phyloP scores from a whole-genome alignment of 2,797 vertebrate genomes.

The Oryzias sinensis region DNA sequence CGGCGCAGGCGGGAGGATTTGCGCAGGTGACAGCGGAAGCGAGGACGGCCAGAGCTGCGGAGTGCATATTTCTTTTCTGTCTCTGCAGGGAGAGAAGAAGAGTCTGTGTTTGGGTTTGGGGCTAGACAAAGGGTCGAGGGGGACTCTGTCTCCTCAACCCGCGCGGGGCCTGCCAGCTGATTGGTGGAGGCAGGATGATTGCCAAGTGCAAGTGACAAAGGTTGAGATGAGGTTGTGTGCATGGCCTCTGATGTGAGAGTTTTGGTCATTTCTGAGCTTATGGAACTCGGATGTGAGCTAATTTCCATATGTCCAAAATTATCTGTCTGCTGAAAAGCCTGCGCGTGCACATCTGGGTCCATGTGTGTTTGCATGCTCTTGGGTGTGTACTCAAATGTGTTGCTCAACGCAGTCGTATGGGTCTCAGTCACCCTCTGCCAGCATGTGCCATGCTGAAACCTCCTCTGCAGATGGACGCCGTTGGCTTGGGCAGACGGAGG shows the following conservation, averaged over 20 bases:
- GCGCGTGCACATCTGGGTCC: constrained; percentile 55
- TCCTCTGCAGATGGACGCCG: constrained; percentile 86
- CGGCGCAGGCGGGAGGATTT: constrained; percentile 83
- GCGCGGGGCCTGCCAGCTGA: constrained; percentile 56
- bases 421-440: constrained; percentile 68
- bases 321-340: constrained; percentile 68
- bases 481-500: constrained; percentile 84
- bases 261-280: constrained; percentile 51
- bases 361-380: constrained; percentile 71
- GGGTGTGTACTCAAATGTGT: constrained; percentile 64
- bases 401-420: constrained; percentile 48
- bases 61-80: constrained; percentile 93
- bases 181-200: constrained; percentile 59
- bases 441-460: constrained; percentile 75
- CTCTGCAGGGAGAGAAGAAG: constrained; percentile 74
- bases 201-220: constrained; percentile 58
- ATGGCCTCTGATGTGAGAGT: constrained; percentile 62
- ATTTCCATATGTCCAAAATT: constrained; percentile 62
- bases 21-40: constrained; percentile 91
- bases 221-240: constrained; percentile 61
- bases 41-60: constrained; percentile 92
- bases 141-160: constrained; percentile 46
- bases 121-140: constrained; percentile 56
- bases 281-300: constrained; percentile 31
- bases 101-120: constrained; percentile 70